Evolutionary conservation across 2,888 invertebrate species (phyloP).

Genomic region (Cyclophora albipunctata): DNA sequence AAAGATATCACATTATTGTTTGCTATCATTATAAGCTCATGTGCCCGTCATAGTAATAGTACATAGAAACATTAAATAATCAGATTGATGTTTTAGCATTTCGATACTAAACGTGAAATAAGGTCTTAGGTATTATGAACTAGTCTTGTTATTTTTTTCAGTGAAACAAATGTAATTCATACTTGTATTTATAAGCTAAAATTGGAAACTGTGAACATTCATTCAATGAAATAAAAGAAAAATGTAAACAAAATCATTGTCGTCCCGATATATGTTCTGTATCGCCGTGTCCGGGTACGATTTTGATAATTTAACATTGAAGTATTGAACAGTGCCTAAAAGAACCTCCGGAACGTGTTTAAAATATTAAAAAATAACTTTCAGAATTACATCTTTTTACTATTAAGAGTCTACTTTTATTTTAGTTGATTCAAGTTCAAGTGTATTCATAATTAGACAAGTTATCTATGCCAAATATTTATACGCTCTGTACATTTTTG

Average conservation of each 20-base stretch:
- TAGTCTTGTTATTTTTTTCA: constrained; percentile 39
- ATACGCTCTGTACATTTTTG: constrained; percentile 52
- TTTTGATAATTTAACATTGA: neutral
- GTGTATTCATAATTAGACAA: constrained; percentile 45
- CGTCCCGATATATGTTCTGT: too few species aligned
- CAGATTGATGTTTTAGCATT: constrained; percentile 48
- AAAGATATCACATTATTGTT: constrained; percentile 8
- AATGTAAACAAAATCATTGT: too few species aligned
- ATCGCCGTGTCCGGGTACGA: too few species aligned
- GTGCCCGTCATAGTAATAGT: constrained; percentile 50
- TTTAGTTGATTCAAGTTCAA: constrained; percentile 33
- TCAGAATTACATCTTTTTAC: constrained; percentile 51
- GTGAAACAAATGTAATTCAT: constrained; percentile 16
- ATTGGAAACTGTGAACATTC: constrained; percentile 13
- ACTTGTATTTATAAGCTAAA: constrained; percentile 27
- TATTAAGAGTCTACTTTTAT: constrained; percentile 56
- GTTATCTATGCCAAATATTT: constrained; percentile 65
- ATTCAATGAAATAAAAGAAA: too few species aligned
- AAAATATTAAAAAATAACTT: constrained; percentile 47
- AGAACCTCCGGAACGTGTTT: constrained; percentile 57
- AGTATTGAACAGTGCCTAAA: constrained; percentile 48
- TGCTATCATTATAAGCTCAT: constrained; percentile 33
- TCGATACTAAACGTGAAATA: too few species aligned
- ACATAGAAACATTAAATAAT: constrained; percentile 36
- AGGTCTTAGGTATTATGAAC: constrained; percentile 44